Evolutionary conservation across 2,797 vertebrate species (phyloP).

Genomic region (Caiman crocodilus): DNA sequence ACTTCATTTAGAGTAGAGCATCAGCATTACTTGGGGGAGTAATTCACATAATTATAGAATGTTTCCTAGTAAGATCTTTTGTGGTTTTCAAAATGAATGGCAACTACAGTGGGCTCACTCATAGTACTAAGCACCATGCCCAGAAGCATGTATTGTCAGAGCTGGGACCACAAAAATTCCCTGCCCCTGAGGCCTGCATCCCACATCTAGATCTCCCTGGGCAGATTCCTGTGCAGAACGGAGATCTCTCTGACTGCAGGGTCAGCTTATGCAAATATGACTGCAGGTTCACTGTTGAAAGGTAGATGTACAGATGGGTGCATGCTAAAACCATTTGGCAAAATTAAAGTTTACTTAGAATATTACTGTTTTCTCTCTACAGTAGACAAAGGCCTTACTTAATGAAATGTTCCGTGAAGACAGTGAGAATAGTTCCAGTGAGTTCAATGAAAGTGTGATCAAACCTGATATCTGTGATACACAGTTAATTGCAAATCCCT

Average conservation of each 20-base stretch:
- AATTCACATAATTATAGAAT: too few species aligned
- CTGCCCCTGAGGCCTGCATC: not conserved
- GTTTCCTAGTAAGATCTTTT: not conserved
- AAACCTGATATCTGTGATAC: not conserved
- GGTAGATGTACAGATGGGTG: not conserved
- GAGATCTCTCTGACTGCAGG: not conserved
- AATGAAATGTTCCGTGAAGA: not conserved
- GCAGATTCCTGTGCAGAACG: not conserved
- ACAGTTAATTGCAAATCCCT: not conserved
- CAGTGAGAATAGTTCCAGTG: not conserved
- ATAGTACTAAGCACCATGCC: not conserved
- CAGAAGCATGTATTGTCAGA: not conserved
- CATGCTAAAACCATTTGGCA: not conserved
- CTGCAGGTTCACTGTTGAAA: not conserved
- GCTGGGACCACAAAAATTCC: not conserved
- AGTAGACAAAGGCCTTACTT: not conserved
- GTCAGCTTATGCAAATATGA: not conserved
- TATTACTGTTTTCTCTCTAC: not conserved
- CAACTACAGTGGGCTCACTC: not conserved
- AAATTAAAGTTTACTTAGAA: not conserved
- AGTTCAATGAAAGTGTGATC: not conserved
- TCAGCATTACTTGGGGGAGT: not conserved
- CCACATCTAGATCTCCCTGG: not conserved
- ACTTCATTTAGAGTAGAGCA: not conserved
- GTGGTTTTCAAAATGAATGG: not conserved